A percentile compares a stretch with the other conserved stretches of the same genome.
These are phyloP conservation scores for Marmota monax DNA, from an alignment of 2,113 vertebrate species.

Conservation along the genomic window DNA sequence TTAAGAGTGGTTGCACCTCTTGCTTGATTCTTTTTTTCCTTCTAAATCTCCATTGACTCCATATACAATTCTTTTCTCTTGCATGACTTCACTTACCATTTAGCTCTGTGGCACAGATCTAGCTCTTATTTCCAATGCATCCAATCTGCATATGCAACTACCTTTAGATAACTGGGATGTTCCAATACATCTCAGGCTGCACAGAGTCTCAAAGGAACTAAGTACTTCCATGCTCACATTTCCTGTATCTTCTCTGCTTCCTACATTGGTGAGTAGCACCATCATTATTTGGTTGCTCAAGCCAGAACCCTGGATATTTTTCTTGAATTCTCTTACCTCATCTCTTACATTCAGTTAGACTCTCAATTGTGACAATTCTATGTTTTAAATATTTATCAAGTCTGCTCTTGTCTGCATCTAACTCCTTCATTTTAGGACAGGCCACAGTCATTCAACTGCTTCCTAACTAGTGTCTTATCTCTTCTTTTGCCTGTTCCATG, in stretches of 20 bases:
- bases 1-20: not conserved
- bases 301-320: not conserved
- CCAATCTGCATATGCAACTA: not conserved
- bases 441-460: not conserved
- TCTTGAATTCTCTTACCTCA: not conserved
- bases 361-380: not conserved
- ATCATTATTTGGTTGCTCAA: not conserved
- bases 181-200: not conserved
- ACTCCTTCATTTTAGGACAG: not conserved
- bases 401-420: not conserved
- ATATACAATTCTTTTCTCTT: not conserved
- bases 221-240: not conserved
- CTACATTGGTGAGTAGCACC: not conserved
- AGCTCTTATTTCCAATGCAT: not conserved
- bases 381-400: not conserved
- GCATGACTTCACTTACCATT: not conserved
- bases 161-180: not conserved
- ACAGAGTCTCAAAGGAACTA: not conserved
- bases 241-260: not conserved
- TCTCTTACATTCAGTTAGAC: not conserved
- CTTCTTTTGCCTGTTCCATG: not conserved
- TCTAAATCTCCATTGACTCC: not conserved
- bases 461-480: not conserved
- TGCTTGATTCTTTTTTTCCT: not conserved
- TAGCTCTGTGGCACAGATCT: not conserved